These are phyloP conservation scores for Catostomus latipinnis DNA, from an alignment of 2,797 vertebrate species.

Conservation along the genomic window DNA sequence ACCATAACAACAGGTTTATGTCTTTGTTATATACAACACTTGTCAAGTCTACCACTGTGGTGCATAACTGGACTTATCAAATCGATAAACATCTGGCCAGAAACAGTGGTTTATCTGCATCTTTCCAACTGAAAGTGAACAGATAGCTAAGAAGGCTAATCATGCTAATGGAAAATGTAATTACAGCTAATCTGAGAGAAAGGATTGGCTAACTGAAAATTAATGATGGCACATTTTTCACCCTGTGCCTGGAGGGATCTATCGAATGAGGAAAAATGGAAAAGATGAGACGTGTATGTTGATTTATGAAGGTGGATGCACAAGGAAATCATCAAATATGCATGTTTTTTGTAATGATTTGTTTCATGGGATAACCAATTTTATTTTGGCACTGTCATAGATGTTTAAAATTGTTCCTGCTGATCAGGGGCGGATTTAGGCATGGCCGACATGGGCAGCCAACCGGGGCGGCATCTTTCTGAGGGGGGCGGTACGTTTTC, in stretches of 20 bases:
- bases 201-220: constrained; percentile 54
- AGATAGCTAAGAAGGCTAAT: constrained; percentile 45
- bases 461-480: too few species aligned
- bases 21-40: constrained; percentile 16
- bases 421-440: too few species aligned
- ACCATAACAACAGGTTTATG: constrained; percentile 31
- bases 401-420: neutral
- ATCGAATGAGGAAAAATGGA: neutral
- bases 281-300: constrained; percentile 3
- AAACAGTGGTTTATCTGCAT: neutral
- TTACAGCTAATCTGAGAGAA: constrained; percentile 69
- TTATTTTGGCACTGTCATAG: neutral
- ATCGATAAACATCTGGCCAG: constrained; percentile 2
- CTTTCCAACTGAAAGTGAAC: constrained; percentile 41
- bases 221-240: constrained; percentile 67
- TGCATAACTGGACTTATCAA: neutral
- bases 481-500: too few species aligned
- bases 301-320: constrained; percentile 2
- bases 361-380: neutral
- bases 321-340: constrained; percentile 4
- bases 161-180: constrained; percentile 69
- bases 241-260: constrained; percentile 24
- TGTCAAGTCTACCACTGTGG: neutral
- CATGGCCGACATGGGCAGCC: too few species aligned
- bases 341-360: neutral